phyloP scores from a whole-genome alignment of 2,113 vertebrate genomes.

The Megatriorchis doriae region DNA sequence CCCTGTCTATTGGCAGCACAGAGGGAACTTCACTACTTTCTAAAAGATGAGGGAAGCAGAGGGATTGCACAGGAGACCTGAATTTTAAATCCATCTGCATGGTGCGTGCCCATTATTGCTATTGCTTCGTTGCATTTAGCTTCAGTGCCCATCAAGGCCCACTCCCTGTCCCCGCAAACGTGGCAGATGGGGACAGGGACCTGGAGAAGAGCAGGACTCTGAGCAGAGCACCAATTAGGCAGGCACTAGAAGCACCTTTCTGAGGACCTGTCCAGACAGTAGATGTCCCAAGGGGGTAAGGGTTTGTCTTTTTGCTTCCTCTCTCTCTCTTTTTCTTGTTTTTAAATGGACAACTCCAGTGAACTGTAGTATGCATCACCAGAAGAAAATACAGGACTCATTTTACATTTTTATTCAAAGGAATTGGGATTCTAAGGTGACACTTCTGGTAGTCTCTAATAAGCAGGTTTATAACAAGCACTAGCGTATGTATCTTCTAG shows the following conservation, averaged over 20 bases:
- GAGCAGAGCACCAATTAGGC: not conserved
- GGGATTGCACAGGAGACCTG: not conserved
- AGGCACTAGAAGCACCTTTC: not conserved
- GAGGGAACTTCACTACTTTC: not conserved
- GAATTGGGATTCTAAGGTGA: not conserved
- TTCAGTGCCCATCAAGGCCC: not conserved
- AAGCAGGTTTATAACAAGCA: not conserved
- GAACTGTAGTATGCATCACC: not conserved
- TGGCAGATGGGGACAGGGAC: not conserved
- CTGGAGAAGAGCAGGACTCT: not conserved
- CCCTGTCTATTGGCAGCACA: not conserved
- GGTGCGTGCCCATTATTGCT: not conserved
- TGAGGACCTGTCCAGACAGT: not conserved
- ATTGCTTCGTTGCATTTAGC: not conserved
- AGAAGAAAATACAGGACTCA: not conserved
- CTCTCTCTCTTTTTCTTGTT: not conserved
- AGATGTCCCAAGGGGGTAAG: not conserved
- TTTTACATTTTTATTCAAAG: not conserved
- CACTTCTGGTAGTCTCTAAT: slow-evolving; percentile 1
- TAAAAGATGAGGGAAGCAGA: not conserved
- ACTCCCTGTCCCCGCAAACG: not conserved
- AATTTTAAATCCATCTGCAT: not conserved
- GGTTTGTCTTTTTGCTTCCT: not conserved
- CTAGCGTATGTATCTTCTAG: not conserved
- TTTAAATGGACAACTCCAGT: not conserved